Conservation (phyloP, 2,113 vertebrate species). For the Pluvialis apricaria region DNA sequence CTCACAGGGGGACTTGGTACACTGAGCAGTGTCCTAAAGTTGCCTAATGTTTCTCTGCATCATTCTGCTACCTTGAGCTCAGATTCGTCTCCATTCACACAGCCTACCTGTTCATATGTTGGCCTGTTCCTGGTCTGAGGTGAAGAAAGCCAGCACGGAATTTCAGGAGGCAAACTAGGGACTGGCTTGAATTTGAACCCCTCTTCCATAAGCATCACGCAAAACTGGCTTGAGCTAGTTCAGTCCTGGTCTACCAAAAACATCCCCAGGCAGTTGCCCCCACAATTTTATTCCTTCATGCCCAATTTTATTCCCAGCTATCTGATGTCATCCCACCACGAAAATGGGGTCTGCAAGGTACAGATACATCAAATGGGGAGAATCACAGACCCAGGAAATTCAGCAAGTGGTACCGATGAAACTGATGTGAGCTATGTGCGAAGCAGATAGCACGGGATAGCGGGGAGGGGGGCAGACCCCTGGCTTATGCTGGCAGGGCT, state of each 20-base stretch:
- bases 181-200: not conserved
- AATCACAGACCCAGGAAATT: not conserved
- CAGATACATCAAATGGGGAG: not conserved
- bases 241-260: not conserved
- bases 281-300: not conserved
- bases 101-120: not conserved
- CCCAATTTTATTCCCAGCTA: not conserved
- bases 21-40: not conserved
- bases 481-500: fast-evolving
- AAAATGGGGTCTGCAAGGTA: not conserved
- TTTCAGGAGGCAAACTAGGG: not conserved
- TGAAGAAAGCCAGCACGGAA: not conserved
- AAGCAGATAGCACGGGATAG: not conserved
- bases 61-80: not conserved
- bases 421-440: not conserved
- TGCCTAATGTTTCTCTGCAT: not conserved
- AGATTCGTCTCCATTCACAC: not conserved
- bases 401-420: fast-evolving
- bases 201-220: not conserved
- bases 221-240: not conserved
- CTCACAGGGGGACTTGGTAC: not conserved
- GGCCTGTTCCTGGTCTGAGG: too few species aligned
- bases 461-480: not conserved
- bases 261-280: not conserved
- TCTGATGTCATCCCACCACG: not conserved